Evolutionary conservation across 2,113 vertebrate species (phyloP), one percentile per base, ranked within the genome.

Genomic region (Python bivittatus): DNA sequence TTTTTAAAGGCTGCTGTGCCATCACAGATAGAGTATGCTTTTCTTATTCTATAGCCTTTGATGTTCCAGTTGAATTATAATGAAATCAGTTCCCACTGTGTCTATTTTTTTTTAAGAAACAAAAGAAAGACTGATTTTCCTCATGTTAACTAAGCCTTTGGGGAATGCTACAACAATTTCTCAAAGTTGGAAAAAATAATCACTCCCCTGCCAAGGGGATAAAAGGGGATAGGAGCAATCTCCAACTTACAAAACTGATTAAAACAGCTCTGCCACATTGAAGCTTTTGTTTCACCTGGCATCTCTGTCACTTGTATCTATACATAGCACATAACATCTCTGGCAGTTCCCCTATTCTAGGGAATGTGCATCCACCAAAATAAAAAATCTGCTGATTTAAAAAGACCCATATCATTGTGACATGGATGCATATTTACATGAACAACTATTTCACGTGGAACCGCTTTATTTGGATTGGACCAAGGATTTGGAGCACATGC

Each of bases 51-150:
- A 29, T 42, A 93, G 29, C 8, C 88, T 97, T 96, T 96, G 92
- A 96, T 95, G 90, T 96, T 94, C 92, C 33, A 94, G 42, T 93
- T 94, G 84, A 93, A 95, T 95, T 88, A 91, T 93, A 96, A 94
- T 93, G 3, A 95, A 96, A 93, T 84, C 10, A 92, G 91, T 95
- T 96, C 96, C 95, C 94, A 4, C 68, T 88, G 90, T 92, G 94
- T 56, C 57, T 95, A 94, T 97, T 96, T 97, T 96, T 97, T 91
- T 93, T 95, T 96, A 96, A 52, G 88, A 95, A 88, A 52, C 83
- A 86, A 95, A 96, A 93, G 27, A 89, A 95, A 96, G 72, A 27
- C 1, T 20, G 29, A 17, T 60, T 88, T 86, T 8, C 1, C 5
- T 91, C 95, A 90, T 38, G 11, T 87, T 95, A 96, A 97, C 94